Evolutionary conservation across 1,140 invertebrate species (phyloP), one percentile per base, ranked within the genome.

Genomic region (Ylistrum balloti): DNA sequence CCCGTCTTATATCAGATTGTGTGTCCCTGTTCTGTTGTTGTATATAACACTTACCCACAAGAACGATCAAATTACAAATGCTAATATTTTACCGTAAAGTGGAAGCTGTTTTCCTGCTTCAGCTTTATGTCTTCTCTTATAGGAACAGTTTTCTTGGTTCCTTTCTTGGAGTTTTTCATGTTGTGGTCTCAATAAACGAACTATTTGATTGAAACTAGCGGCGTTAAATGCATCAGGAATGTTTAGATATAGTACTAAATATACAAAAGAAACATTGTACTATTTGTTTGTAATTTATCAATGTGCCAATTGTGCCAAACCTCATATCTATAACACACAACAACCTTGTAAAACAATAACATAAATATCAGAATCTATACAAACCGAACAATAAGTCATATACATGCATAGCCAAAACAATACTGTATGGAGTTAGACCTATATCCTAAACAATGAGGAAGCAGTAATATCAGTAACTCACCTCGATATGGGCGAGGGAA

Each of bases 401-500:
- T 74, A 74, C 56, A 74, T n/a, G 56, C 28, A 74, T 28, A n/a
- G 28, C n/a, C 41, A 45, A 74, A 28, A 74, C 56, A 74, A 74
- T 28, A n/a, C 56, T 17, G 5, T 74, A 28, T 28, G 28, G n/a
- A 28, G n/a, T 28, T 28, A n/a, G 22, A n/a, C 56, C 22, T n/a
- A 74, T 74, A n/a, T 74, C 2, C 56, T 2, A 74, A n/a, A 74
- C 56, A 74, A 74, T 74, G n/a, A 17, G 28, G 56, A 9, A 28
- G 56, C 56, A 74, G n/a, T n/a, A 74, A 5, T 74, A 74, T n/a
- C 22, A 15, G 41, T 45, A 45, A 45, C 41, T 74, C 28, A 74
- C 56, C 56, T 74, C 56, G 56, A 74, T n/a, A 74, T 74, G 56
- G 56, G 56, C 56, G 56, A 74, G 56, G 56, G 56, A 74, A n/a